Percentiles rank a stretch among this genome's conserved stretches.
Conservation (phyloP, 1,140 invertebrate genomes). For the Pararge aegeria region DNA sequence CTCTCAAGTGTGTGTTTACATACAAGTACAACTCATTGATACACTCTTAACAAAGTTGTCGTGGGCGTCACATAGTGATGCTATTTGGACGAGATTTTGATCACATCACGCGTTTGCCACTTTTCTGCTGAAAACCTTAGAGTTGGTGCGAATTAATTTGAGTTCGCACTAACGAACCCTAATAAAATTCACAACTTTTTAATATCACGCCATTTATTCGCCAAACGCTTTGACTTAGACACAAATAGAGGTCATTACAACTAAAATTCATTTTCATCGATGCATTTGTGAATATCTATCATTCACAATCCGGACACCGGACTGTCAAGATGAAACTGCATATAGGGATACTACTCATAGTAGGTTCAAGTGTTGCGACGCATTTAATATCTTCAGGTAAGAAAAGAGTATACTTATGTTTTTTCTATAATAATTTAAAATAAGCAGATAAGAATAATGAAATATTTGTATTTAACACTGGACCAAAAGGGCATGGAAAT, state of each 20-base stretch:
- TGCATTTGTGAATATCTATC: neutral
- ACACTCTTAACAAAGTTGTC: too few species aligned
- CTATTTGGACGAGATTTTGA: too few species aligned
- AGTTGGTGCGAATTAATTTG: neutral
- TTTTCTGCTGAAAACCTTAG: too few species aligned
- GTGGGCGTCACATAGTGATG: too few species aligned
- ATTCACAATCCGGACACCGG: neutral
- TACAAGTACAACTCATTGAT: too few species aligned
- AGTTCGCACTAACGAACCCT: neutral
- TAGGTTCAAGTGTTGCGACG: constrained; percentile 36
- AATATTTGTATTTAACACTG: too few species aligned
- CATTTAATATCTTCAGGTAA: constrained; percentile 48
- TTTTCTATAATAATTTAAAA: too few species aligned
- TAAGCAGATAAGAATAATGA: too few species aligned
- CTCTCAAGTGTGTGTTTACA: too few species aligned
- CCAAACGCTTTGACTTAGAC: neutral
- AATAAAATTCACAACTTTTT: neutral
- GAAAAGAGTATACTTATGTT: neutral
- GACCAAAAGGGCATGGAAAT: too few species aligned
- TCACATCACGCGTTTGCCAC: too few species aligned
- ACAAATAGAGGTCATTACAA: neutral
- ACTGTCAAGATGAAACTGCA: constrained; percentile 49
- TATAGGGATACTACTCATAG: constrained; percentile 36
- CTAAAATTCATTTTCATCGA: neutral
- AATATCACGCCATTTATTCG: neutral